Percentiles rank a stretch among this genome's conserved stretches.
These are phyloP conservation scores for Tringa solitaria DNA, from an alignment of 2,113 vertebrate genomes.

Conservation along the genomic window DNA sequence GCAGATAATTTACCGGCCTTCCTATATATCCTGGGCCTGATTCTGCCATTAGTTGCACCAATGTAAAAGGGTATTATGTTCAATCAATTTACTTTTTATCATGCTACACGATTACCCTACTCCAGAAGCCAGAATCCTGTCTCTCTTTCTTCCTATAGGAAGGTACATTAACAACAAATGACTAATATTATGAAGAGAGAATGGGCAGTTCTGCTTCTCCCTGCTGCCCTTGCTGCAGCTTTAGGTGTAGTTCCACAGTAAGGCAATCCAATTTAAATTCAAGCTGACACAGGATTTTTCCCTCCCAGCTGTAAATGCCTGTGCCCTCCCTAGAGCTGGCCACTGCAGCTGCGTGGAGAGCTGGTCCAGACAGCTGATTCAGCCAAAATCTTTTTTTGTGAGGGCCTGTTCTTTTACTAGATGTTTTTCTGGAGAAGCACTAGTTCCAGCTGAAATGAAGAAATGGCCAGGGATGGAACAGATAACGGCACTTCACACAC, in stretches of 20 bases:
- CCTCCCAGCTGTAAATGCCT: not conserved
- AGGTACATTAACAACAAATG: not conserved
- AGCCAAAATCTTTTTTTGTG: not conserved
- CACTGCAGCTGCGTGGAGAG: not conserved
- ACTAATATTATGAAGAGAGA: not conserved
- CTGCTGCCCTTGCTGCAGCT: not conserved
- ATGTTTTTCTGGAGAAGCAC: not conserved
- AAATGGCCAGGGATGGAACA: not conserved
- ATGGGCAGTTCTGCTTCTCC: not conserved
- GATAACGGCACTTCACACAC: not conserved
- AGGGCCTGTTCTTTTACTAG: not conserved
- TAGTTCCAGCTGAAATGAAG: not conserved
- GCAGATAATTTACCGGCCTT: not conserved
- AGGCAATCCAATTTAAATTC: not conserved
- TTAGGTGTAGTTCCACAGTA: not conserved
- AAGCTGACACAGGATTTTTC: not conserved
- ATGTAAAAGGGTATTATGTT: not conserved
- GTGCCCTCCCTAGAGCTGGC: not conserved
- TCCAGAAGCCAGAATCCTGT: not conserved
- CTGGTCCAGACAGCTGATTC: not conserved
- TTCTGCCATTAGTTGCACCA: not conserved
- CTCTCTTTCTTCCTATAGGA: not conserved
- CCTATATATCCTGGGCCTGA: not conserved
- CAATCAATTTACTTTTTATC: not conserved
- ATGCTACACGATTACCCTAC: not conserved